Percentiles rank a stretch among this genome's conserved stretches.
phyloP scores from a whole-genome alignment of 1,140 invertebrate genomes.

The Musca vetustissima region DNA sequence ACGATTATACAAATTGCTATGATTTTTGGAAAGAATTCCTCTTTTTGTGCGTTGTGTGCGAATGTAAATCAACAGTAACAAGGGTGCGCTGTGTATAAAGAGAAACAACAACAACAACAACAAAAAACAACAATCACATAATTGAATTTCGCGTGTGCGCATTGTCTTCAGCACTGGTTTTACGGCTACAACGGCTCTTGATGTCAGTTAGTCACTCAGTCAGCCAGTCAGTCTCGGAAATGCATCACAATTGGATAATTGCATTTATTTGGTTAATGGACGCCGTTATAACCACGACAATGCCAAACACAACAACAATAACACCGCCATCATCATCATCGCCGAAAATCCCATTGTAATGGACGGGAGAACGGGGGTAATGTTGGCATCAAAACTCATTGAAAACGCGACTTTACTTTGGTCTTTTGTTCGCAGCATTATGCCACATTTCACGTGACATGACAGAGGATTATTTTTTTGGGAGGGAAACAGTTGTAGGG shows the following conservation, averaged over 20 bases:
- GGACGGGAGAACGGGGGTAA: too few species aligned
- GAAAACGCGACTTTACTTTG: not conserved
- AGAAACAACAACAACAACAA: too few species aligned
- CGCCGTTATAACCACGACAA: not conserved
- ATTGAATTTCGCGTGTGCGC: slow-evolving; percentile 30
- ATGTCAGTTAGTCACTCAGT: not conserved
- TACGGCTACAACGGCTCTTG: not conserved
- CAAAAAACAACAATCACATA: not conserved
- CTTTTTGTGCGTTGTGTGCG: too few species aligned
- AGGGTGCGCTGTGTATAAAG: not conserved
- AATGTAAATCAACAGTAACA: too few species aligned
- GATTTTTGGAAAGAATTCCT: not conserved
- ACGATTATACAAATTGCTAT: not conserved
- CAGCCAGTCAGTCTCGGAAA: slow-evolving; percentile 23
- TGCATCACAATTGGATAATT: slow-evolving; percentile 24
- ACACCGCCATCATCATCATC: not conserved
- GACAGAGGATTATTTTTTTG: too few species aligned
- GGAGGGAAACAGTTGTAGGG: too few species aligned
- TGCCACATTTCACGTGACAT: too few species aligned
- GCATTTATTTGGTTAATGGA: slow-evolving; percentile 24
- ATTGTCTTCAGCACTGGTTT: not conserved
- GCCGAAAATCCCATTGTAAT: too few species aligned
- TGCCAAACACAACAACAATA: slow-evolving; percentile 13
- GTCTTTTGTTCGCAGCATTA: not conserved
- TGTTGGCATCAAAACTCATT: not conserved